Evolutionary conservation across 2,797 vertebrate species (phyloP).

Genomic region (Phrynocephalus guinanensis): DNA sequence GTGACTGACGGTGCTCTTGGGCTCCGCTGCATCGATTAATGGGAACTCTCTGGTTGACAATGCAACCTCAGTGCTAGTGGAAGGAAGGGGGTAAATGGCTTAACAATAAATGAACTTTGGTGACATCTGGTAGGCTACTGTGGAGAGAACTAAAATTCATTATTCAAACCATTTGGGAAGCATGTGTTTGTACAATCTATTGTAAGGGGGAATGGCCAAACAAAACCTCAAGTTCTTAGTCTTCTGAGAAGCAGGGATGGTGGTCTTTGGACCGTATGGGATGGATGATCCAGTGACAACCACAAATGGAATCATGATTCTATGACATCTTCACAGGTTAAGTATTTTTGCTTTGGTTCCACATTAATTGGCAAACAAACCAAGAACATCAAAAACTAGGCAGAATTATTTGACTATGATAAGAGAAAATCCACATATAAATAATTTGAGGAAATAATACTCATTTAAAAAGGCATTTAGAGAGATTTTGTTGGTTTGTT

Average conservation of each 20-base stretch:
- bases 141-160: neutral
- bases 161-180: neutral
- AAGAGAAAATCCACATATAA: too few species aligned
- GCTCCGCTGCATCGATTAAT: constrained; percentile 8
- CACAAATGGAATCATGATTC: neutral
- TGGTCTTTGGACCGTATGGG: neutral
- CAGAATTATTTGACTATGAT: too few species aligned
- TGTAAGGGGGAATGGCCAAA: neutral
- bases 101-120: constrained; percentile 12
- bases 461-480: too few species aligned
- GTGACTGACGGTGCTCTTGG: neutral
- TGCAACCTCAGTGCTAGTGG: neutral
- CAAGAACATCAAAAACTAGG: too few species aligned
- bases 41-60: neutral
- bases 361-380: too few species aligned
- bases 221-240: neutral
- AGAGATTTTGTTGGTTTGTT: too few species aligned
- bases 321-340: neutral
- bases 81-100: neutral
- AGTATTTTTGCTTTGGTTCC: too few species aligned
- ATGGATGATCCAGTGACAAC: neutral
- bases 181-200: accelerated
- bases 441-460: too few species aligned
- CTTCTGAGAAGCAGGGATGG: neutral
- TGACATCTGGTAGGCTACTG: constrained; percentile 20